phyloP scores from a whole-genome alignment of 1,140 invertebrate genomes.

The Trachymyrmex septentrionalis region DNA sequence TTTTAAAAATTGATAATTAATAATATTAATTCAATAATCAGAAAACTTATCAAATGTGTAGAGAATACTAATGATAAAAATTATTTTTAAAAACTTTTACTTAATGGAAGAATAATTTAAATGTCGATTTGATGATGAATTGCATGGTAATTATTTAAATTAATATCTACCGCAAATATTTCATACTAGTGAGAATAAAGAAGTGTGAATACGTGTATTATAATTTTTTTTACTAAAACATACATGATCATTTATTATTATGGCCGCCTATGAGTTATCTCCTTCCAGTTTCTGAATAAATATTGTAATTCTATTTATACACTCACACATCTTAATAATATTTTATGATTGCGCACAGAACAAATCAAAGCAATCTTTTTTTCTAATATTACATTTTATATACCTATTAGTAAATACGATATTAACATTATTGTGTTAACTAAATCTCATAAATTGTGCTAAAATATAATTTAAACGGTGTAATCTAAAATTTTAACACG shows the following conservation, averaged over 20 bases:
- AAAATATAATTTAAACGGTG: not conserved
- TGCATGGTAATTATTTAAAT: not conserved
- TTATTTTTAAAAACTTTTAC: not conserved
- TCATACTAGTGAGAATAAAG: not conserved
- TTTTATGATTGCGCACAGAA: not conserved
- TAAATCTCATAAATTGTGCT: not conserved
- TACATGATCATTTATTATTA: not conserved
- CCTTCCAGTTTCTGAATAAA: not conserved
- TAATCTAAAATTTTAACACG: not conserved
- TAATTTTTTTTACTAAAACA: not conserved
- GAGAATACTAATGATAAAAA: too few species aligned
- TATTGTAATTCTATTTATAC: conserved; percentile 4
- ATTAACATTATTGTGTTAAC: not conserved
- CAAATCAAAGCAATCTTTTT: conserved; percentile 2
- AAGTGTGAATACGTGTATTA: not conserved
- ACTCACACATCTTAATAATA: not conserved
- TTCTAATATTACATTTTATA: not conserved
- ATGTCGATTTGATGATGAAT: not conserved
- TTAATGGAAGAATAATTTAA: not conserved
- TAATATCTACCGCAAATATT: not conserved
- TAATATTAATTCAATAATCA: not conserved
- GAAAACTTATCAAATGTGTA: not conserved
- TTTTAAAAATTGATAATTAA: not conserved
- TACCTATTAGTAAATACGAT: not conserved
- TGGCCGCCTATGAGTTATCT: not conserved